Evolutionary conservation across 1,140 invertebrate species (phyloP).

Genomic region (Halyomorpha halys): DNA sequence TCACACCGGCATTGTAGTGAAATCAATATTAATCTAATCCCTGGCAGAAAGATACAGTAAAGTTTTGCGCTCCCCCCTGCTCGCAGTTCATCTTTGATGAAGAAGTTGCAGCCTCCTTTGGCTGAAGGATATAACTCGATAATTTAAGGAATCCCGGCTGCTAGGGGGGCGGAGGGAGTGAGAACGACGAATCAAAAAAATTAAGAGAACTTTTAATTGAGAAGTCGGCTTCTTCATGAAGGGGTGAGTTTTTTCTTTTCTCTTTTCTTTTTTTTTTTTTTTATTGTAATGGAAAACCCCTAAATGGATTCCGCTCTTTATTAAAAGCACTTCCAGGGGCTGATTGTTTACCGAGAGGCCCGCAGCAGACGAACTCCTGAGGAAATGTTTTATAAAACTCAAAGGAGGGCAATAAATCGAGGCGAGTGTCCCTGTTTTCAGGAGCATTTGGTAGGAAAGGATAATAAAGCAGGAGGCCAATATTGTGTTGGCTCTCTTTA

Average conservation of each 20-base stretch:
- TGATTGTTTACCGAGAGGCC: background rate
- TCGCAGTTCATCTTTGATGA: slow-evolving; percentile 2
- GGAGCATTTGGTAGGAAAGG: too few relatives aligned
- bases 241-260: background rate
- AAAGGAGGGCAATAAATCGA: too few relatives aligned
- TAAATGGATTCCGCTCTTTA: slow-evolving; percentile 3
- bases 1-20: too few relatives aligned
- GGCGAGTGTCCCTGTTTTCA: too few relatives aligned
- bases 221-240: slow-evolving; percentile 5
- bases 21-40: too few relatives aligned
- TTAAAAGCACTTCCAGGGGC: slow-evolving; percentile 10
- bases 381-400: slow-evolving; percentile 2
- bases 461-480: too few relatives aligned
- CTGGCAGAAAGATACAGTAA: too few relatives aligned
- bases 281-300: background rate
- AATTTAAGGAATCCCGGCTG: background rate
- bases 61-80: background rate
- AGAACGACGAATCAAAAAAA: background rate
- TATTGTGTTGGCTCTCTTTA: too few relatives aligned
- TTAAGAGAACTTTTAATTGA: slow-evolving; percentile 10
- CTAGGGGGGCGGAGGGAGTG: background rate
- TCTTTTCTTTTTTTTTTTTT: background rate
- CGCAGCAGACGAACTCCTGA: background rate
- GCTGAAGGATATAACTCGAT: background rate
- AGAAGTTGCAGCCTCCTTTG: background rate